Conservation (phyloP, 2,888 invertebrate species). For the Tenthredo scrophulariae region DNA sequence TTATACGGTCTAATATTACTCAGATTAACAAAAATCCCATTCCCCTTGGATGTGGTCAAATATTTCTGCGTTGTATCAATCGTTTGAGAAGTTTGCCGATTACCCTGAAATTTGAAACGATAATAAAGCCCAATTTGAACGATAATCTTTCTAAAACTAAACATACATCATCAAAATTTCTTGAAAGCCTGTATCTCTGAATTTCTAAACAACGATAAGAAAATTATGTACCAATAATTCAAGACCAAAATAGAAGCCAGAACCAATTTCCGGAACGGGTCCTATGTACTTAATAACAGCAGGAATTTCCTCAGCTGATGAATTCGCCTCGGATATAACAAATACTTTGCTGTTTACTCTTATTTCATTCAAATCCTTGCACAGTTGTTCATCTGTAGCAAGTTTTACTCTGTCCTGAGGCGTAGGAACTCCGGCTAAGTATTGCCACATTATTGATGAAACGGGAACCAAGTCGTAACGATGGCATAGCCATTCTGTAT, state of each 20-base stretch:
- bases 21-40: constrained; percentile 66
- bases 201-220: constrained; percentile 27
- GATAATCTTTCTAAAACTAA: background rate
- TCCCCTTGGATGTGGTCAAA: constrained; percentile 60
- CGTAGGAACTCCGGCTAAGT: constrained; percentile 79
- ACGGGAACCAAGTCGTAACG: constrained; percentile 68
- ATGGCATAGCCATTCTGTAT: constrained; percentile 73
- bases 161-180: background rate
- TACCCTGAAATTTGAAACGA: constrained; percentile 59
- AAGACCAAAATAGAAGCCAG: constrained; percentile 81
- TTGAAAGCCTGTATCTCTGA: background rate
- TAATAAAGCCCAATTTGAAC: background rate
- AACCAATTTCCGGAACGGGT: constrained; percentile 79
- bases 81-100: constrained; percentile 59
- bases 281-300: constrained; percentile 81
- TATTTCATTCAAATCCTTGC: constrained; percentile 76
- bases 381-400: constrained; percentile 77
- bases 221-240: constrained; percentile 80
- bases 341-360: constrained; percentile 66
- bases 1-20: constrained; percentile 66
- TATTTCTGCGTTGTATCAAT: constrained; percentile 63
- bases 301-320: constrained; percentile 54
- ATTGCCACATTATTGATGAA: constrained; percentile 78
- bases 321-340: constrained; percentile 61
- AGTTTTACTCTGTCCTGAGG: constrained; percentile 80